Evolutionary conservation across 2,888 invertebrate species (phyloP), one percentile per base, ranked within the genome.

Genomic region (Electrophaes corylata): DNA sequence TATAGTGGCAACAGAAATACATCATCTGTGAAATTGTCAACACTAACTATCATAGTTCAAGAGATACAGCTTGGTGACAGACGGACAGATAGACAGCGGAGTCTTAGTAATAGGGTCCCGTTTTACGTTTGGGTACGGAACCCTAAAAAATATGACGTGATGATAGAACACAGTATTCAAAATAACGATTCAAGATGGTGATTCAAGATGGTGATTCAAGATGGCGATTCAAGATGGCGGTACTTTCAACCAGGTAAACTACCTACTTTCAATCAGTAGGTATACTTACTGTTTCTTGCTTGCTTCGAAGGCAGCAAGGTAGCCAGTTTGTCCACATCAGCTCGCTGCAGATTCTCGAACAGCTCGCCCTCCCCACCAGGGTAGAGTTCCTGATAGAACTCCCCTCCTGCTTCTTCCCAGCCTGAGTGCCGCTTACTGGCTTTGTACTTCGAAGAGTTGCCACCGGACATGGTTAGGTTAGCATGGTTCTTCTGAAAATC

Each of bases 321-420:
- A 0, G 96, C 95, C 58, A 96, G 92, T 64, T 95, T 94, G 35
- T 95, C 94, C 11, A 96, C 95, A 81, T 96, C 96, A 66, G 94
- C 92, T 69, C 94, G 93, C 71, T 96, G 90, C 0, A 94, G 93
- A 70, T 96, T 94, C 62, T 96, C 95, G 64, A 94, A 94, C 51
- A 94, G 92, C 8, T 93, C 93, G 72, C 92, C 93, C 60, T 91
- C 92, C 1, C 90, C 93, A 0, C 94, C 94, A 4, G 96, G 96
- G 84, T 96, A 97, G 69, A 95, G 93, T 83, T 96, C 96, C 82
- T 96, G 96, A 85, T 96, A 96, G 88, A 96, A 96, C 88, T 96
- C 96, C 1, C 94, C 94, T 0, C 96, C 96, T 3, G 96, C 96
- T 76, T 96, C 96, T 87, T 96, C 96, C 96, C 96, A 96, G 11